These are phyloP conservation scores for western clawed frog (Xenopus tropicalis) DNA, from an alignment of 2,113 vertebrate species.

Conservation along the genomic window UCB_Xtro_10.0 CM004443.2:36489501-36490000, in stretches of 20 bases:
- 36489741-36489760: constrained; percentile 39
- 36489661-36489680: no score
- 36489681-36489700: no score
- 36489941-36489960: constrained; percentile 24
- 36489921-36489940: background rate
- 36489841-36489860: constrained; percentile 49
- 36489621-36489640: no score
- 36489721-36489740: background rate
- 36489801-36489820: constrained; percentile 47
- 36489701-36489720: background rate
- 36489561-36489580: no score
- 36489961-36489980: background rate
- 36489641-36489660: no score
- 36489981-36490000: background rate
- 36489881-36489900: constrained; percentile 21
- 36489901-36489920: background rate
- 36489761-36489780: background rate
- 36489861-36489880: constrained; percentile 22
- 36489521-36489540: no score
- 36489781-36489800: constrained; percentile 50
- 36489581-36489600: no score
- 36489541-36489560: no score
- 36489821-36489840: constrained; percentile 48
- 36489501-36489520: no score
- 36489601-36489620: no score